Evolutionary conservation across 64 coral and sea anemone species (phyloP).

Genomic region (Orbicella faveolata): DNA sequence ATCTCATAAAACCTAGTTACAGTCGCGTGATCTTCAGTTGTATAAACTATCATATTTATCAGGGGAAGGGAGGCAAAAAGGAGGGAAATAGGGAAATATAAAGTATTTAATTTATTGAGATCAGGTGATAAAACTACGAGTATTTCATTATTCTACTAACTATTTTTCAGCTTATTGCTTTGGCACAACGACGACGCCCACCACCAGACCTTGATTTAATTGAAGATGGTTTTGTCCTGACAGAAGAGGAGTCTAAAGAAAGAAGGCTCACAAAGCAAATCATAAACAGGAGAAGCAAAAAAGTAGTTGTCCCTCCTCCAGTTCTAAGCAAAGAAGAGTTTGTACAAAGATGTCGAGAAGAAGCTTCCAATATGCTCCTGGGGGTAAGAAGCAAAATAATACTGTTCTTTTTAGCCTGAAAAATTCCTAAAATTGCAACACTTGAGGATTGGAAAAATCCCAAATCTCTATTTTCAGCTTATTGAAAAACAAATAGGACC

Average conservation of each 20-base stretch:
- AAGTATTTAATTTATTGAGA: too few relatives aligned
- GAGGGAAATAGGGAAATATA: too few relatives aligned
- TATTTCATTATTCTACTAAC: neutral
- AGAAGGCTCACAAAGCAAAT: conserved; percentile 80
- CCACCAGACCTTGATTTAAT: conserved; percentile 94
- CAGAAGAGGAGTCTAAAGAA: conserved; percentile 76
- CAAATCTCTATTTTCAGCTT: too few relatives aligned
- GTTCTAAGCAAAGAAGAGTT: conserved; percentile 78
- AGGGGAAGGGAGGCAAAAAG: too few relatives aligned
- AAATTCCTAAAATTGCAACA: too few relatives aligned
- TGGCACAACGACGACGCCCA: conserved; percentile 68
- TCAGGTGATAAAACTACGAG: too few relatives aligned
- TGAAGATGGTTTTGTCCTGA: conserved; percentile 90
- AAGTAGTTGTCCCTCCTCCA: conserved; percentile 61
- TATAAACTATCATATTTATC: too few relatives aligned
- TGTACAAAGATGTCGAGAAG: conserved; percentile 63
- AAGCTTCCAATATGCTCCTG: conserved; percentile 84
- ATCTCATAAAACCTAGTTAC: too few relatives aligned
- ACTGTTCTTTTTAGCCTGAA: neutral
- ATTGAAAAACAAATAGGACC: too few relatives aligned
- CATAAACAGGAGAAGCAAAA: conserved; percentile 90
- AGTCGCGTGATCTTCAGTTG: too few relatives aligned
- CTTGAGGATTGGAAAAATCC: too few relatives aligned
- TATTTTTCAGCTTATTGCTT: conserved; percentile 68
- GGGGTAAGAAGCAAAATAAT: conserved; percentile 45